Evolutionary conservation across 2,113 vertebrate genomes (phyloP), one percentile per base, ranked within the genome.

Genomic region (Clarias magur): DNA sequence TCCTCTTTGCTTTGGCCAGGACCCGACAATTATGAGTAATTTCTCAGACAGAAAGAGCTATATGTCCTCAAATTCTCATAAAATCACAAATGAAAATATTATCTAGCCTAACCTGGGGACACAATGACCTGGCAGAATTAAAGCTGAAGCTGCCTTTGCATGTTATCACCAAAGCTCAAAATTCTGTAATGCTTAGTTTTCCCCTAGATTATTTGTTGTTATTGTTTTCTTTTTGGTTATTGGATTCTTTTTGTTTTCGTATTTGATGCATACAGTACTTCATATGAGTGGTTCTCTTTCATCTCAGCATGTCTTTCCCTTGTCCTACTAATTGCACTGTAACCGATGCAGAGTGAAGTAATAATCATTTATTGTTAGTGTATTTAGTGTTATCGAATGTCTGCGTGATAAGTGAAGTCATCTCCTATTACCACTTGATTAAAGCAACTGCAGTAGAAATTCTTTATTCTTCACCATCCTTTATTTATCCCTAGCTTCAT

Each of bases 41-140:
- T 10, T 76, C 0, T 57, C 81, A 15, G 83, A 91, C 0, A 86
- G 90, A 65, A 93, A 67, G 38, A 92, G 89, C 86, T 93, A 92
- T 1, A 16, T 90, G 9, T 48, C 67, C 8, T 93, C 93, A 60
- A 90, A 72, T 48, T 48, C 48, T 48, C 48, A 48, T 75, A 92
- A 92, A 0, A 80, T 81, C 9, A 73, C 91, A 73, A 89, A 80
- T 62, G 83, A 59, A 9, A 80, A 86, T n/a, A 38, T 82, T 48
- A 7, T 82, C 42, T 83, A 83, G 86, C 38, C 59, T 42, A 17
- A 62, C 17, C 15, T 57, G n/a, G 54, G 25, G 3, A 42, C 42
- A 80, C 30, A 34, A 34, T 34, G 2, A 67, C 12, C 25, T 79
- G 23, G 42, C n/a, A 27, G 4, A 30, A 30, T 17, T 1, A 30